phyloP scores from a whole-genome alignment of 2,113 vertebrate species.

The Apodemus speciosus region DNA sequence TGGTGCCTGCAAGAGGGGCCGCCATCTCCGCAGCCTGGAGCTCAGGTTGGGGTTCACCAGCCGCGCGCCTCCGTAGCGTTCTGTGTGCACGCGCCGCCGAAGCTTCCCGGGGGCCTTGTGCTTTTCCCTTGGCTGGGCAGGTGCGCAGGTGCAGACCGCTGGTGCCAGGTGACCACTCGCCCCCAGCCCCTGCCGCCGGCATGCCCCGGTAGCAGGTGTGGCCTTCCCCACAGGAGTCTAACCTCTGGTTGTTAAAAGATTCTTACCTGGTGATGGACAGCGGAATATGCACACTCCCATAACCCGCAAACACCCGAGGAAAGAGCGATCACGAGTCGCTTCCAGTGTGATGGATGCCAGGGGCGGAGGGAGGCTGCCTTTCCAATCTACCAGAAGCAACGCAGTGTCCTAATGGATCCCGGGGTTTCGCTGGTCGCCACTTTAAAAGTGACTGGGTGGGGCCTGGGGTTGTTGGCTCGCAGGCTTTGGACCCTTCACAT shows the following conservation, averaged over 20 bases:
- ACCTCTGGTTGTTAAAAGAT: not conserved
- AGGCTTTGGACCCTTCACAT: constrained; percentile 40
- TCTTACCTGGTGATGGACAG: not conserved
- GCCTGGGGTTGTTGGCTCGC: not conserved
- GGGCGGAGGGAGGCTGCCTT: not conserved
- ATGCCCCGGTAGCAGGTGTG: not conserved
- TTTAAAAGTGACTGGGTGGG: not conserved
- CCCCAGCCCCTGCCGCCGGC: not conserved
- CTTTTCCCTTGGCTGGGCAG: not conserved
- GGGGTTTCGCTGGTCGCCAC: not conserved
- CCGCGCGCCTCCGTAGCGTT: not conserved
- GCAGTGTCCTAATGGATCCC: constrained; percentile 19
- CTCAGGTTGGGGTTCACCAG: constrained; percentile 37
- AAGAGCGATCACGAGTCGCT: too few relatives aligned
- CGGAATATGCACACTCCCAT: not conserved
- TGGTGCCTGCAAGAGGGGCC: not conserved
- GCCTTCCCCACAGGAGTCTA: not conserved
- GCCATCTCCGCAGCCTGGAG: not conserved
- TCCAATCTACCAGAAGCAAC: not conserved
- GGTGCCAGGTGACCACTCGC: not conserved
- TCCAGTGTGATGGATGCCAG: not conserved
- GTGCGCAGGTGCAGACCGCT: not conserved
- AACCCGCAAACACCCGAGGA: not conserved
- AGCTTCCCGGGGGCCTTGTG: not conserved
- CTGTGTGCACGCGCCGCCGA: fast-evolving